Base-by-base conservation (phyloP, 2,113 vertebrate species). In the Stercorarius parasiticus region DNA sequence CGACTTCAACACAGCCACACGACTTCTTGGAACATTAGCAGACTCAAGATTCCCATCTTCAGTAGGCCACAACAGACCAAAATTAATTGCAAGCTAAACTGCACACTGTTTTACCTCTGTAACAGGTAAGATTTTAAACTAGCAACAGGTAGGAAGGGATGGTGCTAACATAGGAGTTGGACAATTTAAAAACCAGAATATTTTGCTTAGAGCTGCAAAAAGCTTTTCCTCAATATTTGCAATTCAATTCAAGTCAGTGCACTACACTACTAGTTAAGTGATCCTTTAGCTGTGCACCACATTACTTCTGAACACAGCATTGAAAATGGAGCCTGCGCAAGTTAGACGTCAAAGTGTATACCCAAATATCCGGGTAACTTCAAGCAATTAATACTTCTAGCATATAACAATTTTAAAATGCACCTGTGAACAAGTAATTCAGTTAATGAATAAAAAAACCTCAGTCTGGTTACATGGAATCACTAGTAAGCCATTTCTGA, bases 151-250 rank as follows among this genome's bases (percentile, higher is more conserved):
- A 38, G 15, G 6, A 89, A 77, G 7, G 9, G 7, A 64, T 29
- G 8, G 10, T 50, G 52, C 25, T 53, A 53, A 56, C 14, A 30
- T 0, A 53, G 22, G 26, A 76, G 6, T 26, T 8, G 2, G 2
- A 25, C 34, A 20, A 27, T 26, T 40, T 26, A 11, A 62, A 86
- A 18, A 82, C 9, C 7, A 59, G n/a, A 64, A 45, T 34, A 38
- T 42, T 88, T 36, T 69, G 7, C 16, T 38, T 25, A 11, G 3
- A 55, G 16, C 22, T 34, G 9, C 61, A 71, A 90, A 25, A 45
- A 36, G 6, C 7, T 52, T 82, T 61, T 73, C 36, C 25, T 90
- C 22, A 9, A 6, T 26, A 79, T 62, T 5, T 43, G 15, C 34
- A 58, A 29, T 47, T 58, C 27, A 38, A 12, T n/a, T 82, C 16